A percentile compares a stretch with the other conserved stretches of the same genome.
Evolutionary conservation across 2,797 vertebrate genomes (phyloP).

Genomic region (Serranus cabrilla): DNA sequence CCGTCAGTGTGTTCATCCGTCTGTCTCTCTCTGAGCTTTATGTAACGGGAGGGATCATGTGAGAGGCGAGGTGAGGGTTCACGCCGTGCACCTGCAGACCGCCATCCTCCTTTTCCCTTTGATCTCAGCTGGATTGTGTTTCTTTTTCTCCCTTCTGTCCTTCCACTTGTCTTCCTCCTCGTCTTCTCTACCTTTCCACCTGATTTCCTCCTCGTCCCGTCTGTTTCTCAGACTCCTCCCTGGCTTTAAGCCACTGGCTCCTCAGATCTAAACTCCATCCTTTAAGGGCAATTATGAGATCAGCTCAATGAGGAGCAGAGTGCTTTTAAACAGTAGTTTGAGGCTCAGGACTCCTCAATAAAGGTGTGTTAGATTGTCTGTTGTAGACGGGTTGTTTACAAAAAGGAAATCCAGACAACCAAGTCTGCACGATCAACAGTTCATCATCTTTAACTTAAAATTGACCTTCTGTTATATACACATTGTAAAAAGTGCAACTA

Average conservation of each 20-base stretch:
- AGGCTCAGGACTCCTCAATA: slow-evolving; percentile 58
- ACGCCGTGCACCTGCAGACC: slow-evolving; percentile 55
- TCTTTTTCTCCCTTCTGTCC: slow-evolving; percentile 31
- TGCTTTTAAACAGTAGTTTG: slow-evolving; percentile 74
- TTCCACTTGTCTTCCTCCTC: slow-evolving; percentile 31
- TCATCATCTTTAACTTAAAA: slow-evolving; percentile 5
- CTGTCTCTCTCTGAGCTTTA: slow-evolving; percentile 44
- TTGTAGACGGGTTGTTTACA: slow-evolving; percentile 53
- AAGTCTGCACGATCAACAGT: slow-evolving; percentile 1
- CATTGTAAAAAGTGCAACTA: not conserved
- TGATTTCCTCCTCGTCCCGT: slow-evolving; percentile 52
- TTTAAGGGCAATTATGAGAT: slow-evolving; percentile 79
- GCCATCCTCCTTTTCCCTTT: slow-evolving; percentile 61
- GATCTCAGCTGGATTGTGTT: slow-evolving; percentile 60
- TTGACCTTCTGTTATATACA: not conserved
- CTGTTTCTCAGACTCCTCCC: slow-evolving; percentile 61
- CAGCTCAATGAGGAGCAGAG: slow-evolving; percentile 62
- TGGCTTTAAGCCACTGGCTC: slow-evolving; percentile 70
- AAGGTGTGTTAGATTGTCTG: slow-evolving; percentile 57
- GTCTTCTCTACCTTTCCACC: slow-evolving; percentile 37
- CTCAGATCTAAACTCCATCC: slow-evolving; percentile 63
- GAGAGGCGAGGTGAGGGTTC: slow-evolving; percentile 69
- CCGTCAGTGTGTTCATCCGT: not conserved
- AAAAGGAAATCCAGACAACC: slow-evolving; percentile 43
- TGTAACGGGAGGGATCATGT: slow-evolving; percentile 69